A percentile compares a stretch with the other conserved stretches of the same genome.
Conservation (phyloP, 1,140 invertebrate genomes). For the Hypothenemus hampei region DNA sequence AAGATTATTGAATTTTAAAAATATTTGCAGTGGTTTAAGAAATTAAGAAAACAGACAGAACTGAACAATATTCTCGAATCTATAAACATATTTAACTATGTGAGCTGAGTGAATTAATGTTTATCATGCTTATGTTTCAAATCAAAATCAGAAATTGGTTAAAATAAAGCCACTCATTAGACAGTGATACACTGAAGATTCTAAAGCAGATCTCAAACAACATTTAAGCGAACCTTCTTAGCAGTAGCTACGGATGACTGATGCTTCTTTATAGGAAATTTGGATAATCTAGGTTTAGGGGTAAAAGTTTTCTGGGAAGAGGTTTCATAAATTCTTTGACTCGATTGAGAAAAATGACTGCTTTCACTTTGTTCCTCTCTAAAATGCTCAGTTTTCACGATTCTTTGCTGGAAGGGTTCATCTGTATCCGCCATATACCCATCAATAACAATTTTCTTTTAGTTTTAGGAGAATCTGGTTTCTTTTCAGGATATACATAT, state of each 20-base stretch:
- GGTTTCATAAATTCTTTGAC: conserved; percentile 26
- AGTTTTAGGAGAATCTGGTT: conserved; percentile 55
- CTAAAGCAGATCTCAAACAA: conserved; percentile 2
- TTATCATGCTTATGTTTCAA: too few relatives aligned
- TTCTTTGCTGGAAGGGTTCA: conserved; percentile 51
- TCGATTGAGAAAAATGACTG: conserved; percentile 35
- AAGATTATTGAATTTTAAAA: conserved; percentile 1
- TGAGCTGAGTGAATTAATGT: neutral
- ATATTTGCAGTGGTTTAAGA: too few relatives aligned
- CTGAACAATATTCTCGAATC: neutral
- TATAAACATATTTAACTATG: neutral
- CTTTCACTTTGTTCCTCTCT: conserved; percentile 38
- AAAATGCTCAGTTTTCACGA: conserved; percentile 36
- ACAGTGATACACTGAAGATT: neutral
- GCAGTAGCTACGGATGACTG: conserved; percentile 32
- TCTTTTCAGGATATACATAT: conserved; percentile 48
- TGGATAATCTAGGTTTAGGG: conserved; percentile 33
- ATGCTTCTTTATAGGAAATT: conserved; percentile 36
- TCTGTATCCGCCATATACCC: conserved; percentile 72
- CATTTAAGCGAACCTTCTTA: conserved; percentile 42
- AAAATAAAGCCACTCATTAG: neutral
- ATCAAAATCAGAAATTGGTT: neutral
- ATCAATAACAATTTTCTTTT: conserved; percentile 48
- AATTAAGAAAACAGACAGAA: neutral
- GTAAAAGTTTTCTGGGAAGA: conserved; percentile 29